A percentile compares a stretch with the other conserved stretches of the same genome.
These are phyloP conservation scores for Grantiella picta DNA, from an alignment of 2,113 vertebrate genomes.

Conservation along the genomic window DNA sequence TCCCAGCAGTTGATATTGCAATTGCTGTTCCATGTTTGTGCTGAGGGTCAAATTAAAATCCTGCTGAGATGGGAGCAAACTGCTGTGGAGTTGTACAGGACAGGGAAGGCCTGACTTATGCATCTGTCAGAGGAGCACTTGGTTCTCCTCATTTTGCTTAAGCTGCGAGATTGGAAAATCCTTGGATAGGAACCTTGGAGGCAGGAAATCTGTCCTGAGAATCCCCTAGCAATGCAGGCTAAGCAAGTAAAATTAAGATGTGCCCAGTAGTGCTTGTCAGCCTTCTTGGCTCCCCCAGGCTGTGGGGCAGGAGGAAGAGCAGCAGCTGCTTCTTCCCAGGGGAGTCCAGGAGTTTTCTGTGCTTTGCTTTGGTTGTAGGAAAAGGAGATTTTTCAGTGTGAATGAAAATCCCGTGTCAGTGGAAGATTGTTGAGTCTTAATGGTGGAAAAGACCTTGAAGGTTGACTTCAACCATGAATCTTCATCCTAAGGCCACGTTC, in stretches of 20 bases:
- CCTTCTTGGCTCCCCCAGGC: neutral
- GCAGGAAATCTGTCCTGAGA: neutral
- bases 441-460: neutral
- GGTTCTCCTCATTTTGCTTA: neutral
- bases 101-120: neutral
- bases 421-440: fast-evolving
- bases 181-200: neutral
- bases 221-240: neutral
- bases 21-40: neutral
- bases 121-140: neutral
- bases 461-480: neutral
- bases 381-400: neutral
- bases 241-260: neutral
- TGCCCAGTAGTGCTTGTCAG: fast-evolving
- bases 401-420: fast-evolving
- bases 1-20: neutral
- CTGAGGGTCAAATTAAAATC: neutral
- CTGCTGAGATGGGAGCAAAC: neutral
- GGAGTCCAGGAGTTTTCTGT: neutral
- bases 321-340: neutral
- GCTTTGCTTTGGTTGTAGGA: neutral
- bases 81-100: neutral
- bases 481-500: fast-evolving
- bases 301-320: neutral
- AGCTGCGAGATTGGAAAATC: neutral